These are phyloP conservation scores for Anguilla obscura DNA, from an alignment of 2,797 vertebrate species.

Conservation along the genomic window DNA sequence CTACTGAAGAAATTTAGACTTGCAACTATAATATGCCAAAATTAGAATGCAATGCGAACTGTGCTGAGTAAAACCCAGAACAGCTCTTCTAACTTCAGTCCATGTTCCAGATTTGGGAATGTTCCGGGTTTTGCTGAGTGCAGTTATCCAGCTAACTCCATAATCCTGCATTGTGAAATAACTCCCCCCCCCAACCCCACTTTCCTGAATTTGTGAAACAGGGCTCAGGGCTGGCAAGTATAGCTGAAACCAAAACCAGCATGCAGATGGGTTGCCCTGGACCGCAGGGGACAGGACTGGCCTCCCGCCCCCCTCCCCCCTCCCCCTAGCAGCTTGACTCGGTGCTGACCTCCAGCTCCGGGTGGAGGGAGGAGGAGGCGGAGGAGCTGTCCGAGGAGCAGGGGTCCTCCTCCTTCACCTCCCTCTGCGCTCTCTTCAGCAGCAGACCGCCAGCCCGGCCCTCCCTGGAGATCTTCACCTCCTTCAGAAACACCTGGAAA, in stretches of 20 bases:
- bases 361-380: conserved; percentile 71
- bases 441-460: conserved; percentile 40
- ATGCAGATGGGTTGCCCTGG: not conserved
- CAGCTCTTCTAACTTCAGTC: no score
- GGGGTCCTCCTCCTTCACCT: conserved; percentile 62
- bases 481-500: conserved; percentile 61
- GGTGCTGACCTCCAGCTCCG: conserved; percentile 78
- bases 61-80: no score
- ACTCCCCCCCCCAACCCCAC: no score
- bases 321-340: not conserved
- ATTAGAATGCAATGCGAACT: not conserved
- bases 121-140: no score
- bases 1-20: conserved; percentile 48
- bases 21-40: conserved; percentile 24
- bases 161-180: no score
- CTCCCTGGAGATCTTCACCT: conserved; percentile 61
- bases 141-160: no score
- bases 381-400: conserved; percentile 69
- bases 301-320: not conserved
- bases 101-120: not conserved
- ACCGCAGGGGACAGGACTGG: not conserved
- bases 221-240: not conserved
- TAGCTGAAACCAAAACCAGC: not conserved
- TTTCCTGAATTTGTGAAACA: no score
- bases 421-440: conserved; percentile 47